phyloP scores from a whole-genome alignment of 2,797 vertebrate species.

The Alfaro cultratus region DNA sequence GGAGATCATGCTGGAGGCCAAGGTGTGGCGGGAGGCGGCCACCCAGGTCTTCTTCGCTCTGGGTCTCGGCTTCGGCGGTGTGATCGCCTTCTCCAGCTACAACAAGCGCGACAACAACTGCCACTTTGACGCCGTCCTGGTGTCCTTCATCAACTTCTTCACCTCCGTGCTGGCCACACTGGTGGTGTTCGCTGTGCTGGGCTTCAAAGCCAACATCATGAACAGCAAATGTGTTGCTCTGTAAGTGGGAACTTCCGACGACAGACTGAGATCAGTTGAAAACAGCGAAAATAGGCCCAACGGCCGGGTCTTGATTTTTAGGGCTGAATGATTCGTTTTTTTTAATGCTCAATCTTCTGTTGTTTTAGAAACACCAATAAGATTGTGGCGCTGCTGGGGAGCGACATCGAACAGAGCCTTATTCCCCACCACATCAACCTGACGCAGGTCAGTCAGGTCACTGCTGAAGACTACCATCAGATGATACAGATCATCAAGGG shows the following conservation, averaged over 20 bases:
- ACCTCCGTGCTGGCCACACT: constrained; percentile 96
- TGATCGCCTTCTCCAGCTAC: constrained; percentile 99
- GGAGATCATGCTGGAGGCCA: constrained; percentile 96
- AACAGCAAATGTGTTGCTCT: constrained; percentile 86
- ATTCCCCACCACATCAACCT: constrained; percentile 93
- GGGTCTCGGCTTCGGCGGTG: constrained; percentile 95
- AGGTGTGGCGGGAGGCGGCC: constrained; percentile 97
- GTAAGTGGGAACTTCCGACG: constrained; percentile 67
- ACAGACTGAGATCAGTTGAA: background rate
- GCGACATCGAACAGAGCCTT: constrained; percentile 80
- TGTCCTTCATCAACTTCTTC: constrained; percentile 98
- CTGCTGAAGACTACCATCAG: constrained; percentile 86
- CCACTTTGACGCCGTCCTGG: constrained; percentile 96
- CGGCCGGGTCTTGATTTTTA: background rate
- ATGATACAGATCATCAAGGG: constrained; percentile 85
- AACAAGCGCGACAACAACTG: constrained; percentile 99
- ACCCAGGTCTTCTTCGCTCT: constrained; percentile 98
- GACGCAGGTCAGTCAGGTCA: constrained; percentile 83
- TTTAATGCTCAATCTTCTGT: no score
- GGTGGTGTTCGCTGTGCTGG: constrained; percentile 97
- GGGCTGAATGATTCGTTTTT: background rate
- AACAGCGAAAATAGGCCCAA: background rate
- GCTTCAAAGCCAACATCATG: constrained; percentile 97
- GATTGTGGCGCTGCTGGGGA: constrained; percentile 84
- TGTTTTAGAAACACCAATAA: constrained; percentile 86